Evolutionary conservation across 2,113 vertebrate genomes (phyloP), one percentile per base, ranked within the genome.

Genomic region (Pterocles orientalis): DNA sequence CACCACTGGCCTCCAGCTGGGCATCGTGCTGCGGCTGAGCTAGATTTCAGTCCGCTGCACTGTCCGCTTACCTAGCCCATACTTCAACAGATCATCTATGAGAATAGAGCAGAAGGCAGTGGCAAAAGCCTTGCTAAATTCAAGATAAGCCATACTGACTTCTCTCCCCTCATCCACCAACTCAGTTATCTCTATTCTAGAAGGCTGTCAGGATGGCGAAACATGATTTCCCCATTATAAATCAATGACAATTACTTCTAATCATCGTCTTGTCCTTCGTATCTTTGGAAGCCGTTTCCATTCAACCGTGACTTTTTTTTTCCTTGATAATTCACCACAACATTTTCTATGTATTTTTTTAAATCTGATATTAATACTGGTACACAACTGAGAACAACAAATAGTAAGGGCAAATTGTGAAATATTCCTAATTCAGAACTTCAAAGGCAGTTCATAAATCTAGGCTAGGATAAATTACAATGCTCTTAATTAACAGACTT

Each of bases 121-220:
- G 7, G 24, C 24, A 90, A 84, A 92, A 82, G 10, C 16, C 9
- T 65, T 51, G 48, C 14, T 68, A 48, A 58, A 85, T 41, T 58
- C 28, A 50, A 45, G 24, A 58, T 26, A 72, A 68, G 15, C n/a
- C 19, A 10, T 10, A 72, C 1, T 3, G 1, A 14, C 29, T 76
- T 29, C 10, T 53, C 18, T n/a, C 3, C 3, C 9, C 7, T 48
- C 34, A 48, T 17, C 23, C 34, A 60, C n/a, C 66, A 75, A 82
- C 24, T 6, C 36, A 28, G 6, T 7, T 25, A 51, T n/a, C n/a
- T n/a, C n/a, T n/a, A 47, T 18, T 3, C 1, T 2, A 20, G 34
- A 82, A 79, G 19, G 23, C 10, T 48, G 5, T 66, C 39, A 18
- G 4, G 3, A 4, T 43, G 23, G 16, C 43, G 18, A 77, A 82